Evolutionary conservation across 1,140 invertebrate genomes (phyloP).

Genomic region (Ylistrum balloti): DNA sequence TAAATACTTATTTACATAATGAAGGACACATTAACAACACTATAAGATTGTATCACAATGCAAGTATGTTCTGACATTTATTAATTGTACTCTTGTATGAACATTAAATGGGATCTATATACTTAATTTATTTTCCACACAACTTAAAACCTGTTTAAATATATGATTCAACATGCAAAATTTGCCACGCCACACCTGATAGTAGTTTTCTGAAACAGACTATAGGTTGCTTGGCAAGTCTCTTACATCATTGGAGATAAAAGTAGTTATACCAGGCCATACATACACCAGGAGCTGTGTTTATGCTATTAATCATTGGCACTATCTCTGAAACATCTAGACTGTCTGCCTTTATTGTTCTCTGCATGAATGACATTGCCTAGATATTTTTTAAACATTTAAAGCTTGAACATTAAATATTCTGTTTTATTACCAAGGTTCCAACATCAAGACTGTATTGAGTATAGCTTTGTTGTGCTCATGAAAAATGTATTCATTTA

Average conservation of each 20-base stretch:
- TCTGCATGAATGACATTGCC: conserved; percentile 13
- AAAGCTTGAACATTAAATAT: conserved; percentile 13
- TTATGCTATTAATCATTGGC: conserved; percentile 17
- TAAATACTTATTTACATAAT: no score
- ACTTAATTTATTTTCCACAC: no score
- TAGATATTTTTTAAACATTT: not conserved
- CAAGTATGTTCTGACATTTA: no score
- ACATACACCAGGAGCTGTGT: conserved; percentile 6
- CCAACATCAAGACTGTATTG: not conserved
- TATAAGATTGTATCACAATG: no score
- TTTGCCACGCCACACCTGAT: not conserved
- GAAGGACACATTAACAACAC: no score
- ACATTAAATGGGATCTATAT: no score
- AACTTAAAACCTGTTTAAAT: no score
- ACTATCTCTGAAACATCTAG: not conserved
- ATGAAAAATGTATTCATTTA: no score
- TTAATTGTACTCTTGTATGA: no score
- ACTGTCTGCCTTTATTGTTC: not conserved
- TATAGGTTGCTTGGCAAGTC: conserved; percentile 32
- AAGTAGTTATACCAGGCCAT: conserved; percentile 19
- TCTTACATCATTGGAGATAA: conserved; percentile 24
- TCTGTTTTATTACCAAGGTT: not conserved
- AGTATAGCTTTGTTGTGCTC: not conserved
- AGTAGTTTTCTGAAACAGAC: conserved; percentile 32
- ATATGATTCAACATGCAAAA: no score